phyloP scores from a whole-genome alignment of 2,888 invertebrate genomes.

The Rhorus exstirpatorius region DNA sequence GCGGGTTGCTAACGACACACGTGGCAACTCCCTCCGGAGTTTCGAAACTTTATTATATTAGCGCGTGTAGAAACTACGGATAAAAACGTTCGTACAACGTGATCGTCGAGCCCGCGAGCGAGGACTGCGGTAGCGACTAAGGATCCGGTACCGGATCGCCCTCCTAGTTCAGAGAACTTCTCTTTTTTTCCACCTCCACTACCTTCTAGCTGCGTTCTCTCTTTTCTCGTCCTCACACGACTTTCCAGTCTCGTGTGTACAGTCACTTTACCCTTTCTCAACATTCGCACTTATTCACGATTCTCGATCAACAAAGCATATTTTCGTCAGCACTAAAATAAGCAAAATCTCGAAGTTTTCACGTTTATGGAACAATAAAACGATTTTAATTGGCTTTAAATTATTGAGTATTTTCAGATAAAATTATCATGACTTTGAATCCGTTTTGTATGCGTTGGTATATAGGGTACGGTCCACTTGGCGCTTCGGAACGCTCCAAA shows the following conservation, averaged over 20 bases:
- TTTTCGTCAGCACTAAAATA: not conserved
- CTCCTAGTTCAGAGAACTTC: slow-evolving; percentile 75
- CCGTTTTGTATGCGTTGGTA: too few species aligned
- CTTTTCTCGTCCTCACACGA: slow-evolving; percentile 40
- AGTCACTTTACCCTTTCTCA: slow-evolving; percentile 38
- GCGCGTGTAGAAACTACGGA: slow-evolving; percentile 21
- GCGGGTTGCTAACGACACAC: slow-evolving; percentile 22
- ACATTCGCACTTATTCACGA: not conserved
- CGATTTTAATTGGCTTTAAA: too few species aligned
- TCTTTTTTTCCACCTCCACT: slow-evolving; percentile 64
- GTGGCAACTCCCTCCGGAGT: slow-evolving; percentile 33
- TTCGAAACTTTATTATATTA: slow-evolving; percentile 1
- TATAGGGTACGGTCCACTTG: too few species aligned
- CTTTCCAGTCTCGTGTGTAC: slow-evolving; percentile 13
- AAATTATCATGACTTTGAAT: too few species aligned
- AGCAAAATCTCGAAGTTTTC: not conserved
- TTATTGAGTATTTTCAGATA: too few species aligned
- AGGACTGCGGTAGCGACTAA: slow-evolving; percentile 73
- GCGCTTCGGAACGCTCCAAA: too few species aligned
- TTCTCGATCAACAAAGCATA: not conserved
- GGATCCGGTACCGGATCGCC: slow-evolving; percentile 77
- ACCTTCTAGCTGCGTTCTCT: slow-evolving; percentile 36
- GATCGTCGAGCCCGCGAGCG: slow-evolving; percentile 74
- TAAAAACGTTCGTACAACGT: slow-evolving; percentile 32
- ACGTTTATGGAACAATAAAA: too few species aligned